Base-by-base conservation (phyloP, 2,797 vertebrate species). In the Hyperoplus immaculatus region DNA sequence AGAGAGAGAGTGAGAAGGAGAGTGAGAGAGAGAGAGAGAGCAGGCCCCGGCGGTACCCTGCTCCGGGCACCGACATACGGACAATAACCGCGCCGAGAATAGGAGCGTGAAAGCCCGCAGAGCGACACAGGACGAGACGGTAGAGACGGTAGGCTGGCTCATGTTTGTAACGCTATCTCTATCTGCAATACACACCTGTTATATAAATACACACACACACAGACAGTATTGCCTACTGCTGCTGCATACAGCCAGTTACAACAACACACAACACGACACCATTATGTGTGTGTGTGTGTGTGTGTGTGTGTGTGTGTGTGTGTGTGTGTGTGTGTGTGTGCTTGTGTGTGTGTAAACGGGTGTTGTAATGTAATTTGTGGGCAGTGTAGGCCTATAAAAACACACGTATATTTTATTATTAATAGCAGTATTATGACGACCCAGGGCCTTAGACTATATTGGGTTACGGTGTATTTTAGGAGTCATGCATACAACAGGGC, bases 1-100 rank as follows among this genome's bases (percentile, higher is more conserved):
- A 87, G 88, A 76, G 88, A 81, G 85, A 29, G 82, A 86, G 86
- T 86, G 85, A 88, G 78, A 13, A 81, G 54, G 58, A 89, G 88
- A 85, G 79, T 49, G 54, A 72, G 73, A 86, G 69, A 68, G 45
- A 43, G 62, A n/a, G 69, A 63, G 69, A 60, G 62, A 75, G 81
- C 82, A 84, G 86, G 86, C 81, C 80, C 67, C 76, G 75, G 81
- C 54, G 82, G 78, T 5, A 79, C 61, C 71, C 67, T 72, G 59
- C 73, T 69, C 81, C 68, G 81, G 83, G 46, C 56, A 36, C 62
- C 76, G 72, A 59, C 51, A 38, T 11, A 50, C 79, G 0, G 15
- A 46, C 55, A 3, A 1, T 0, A 13, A 56, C 0, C 70, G 61
- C 69, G 1, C 29, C 62, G 72, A 67, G 2, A 1, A 10, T 54